Percentiles rank a stretch among this genome's conserved stretches.
Evolutionary conservation across 2,113 vertebrate genomes (phyloP).

Genomic region (Hypocryptadius cinnamomeus): DNA sequence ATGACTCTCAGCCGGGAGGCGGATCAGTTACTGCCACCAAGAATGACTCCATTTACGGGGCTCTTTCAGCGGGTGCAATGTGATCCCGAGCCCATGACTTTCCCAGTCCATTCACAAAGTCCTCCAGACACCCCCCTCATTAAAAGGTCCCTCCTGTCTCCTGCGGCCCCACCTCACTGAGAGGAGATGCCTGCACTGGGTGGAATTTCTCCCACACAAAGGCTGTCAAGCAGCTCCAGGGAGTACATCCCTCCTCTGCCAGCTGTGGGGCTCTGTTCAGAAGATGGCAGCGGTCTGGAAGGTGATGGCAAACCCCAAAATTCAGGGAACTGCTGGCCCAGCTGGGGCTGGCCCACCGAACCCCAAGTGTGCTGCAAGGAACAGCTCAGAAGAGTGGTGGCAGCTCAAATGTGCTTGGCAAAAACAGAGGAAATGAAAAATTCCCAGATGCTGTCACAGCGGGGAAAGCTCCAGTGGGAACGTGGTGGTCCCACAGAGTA

Average conservation of each 20-base stretch:
- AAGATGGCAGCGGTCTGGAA: neutral
- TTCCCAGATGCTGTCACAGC: neutral
- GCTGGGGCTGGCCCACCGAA: rapidly evolving
- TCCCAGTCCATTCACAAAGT: constrained; percentile 47
- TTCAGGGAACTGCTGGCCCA: neutral
- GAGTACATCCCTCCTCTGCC: neutral
- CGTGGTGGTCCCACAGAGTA: rapidly evolving
- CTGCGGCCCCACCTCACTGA: neutral
- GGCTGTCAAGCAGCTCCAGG: neutral
- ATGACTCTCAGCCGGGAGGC: constrained; percentile 14
- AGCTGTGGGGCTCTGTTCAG: neutral
- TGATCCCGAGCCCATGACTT: constrained; percentile 31
- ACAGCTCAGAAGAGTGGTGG: rapidly evolving
- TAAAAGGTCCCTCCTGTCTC: neutral
- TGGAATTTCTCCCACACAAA: neutral
- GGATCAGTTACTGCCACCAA: constrained; percentile 41
- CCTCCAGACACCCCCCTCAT: neutral
- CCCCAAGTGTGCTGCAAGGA: neutral
- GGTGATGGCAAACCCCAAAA: neutral
- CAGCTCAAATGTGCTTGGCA: no score
- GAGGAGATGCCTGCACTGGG: neutral
- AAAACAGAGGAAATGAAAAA: neutral
- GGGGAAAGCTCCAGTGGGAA: neutral
- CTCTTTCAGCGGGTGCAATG: neutral
- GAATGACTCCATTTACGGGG: constrained; percentile 42